Evolutionary conservation across 2,888 invertebrate species (phyloP).

Genomic region (Aphidoletes aphidimyza): DNA sequence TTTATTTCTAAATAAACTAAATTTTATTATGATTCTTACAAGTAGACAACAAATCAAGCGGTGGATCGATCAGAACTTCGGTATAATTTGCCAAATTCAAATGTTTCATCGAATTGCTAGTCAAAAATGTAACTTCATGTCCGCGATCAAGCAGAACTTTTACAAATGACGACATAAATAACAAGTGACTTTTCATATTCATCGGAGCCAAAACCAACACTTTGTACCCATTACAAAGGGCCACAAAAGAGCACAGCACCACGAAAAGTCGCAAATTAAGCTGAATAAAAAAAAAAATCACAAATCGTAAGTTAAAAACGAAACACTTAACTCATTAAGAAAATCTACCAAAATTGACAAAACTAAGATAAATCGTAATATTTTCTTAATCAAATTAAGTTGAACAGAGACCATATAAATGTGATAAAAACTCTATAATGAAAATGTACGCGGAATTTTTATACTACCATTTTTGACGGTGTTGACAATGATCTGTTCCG

Average conservation of each 20-base stretch:
- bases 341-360: too few species aligned
- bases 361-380: too few species aligned
- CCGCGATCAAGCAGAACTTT: conserved; percentile 58
- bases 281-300: too few species aligned
- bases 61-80: conserved; percentile 64
- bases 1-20: conserved; percentile 61
- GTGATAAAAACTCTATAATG: too few species aligned
- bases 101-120: conserved; percentile 56
- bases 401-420: too few species aligned
- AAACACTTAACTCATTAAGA: too few species aligned
- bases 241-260: not conserved
- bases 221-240: not conserved
- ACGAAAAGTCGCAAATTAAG: not conserved
- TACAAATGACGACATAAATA: conserved; percentile 58
- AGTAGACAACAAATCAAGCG: conserved; percentile 62
- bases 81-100: conserved; percentile 63
- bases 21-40: not conserved
- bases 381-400: too few species aligned
- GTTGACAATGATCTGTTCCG: too few species aligned
- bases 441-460: too few species aligned
- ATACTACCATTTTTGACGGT: too few species aligned
- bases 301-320: too few species aligned
- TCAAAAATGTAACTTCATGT: conserved; percentile 62
- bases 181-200: conserved; percentile 58
- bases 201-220: conserved; percentile 55